A percentile compares a stretch with the other conserved stretches of the same genome.
Conservation (phyloP, 1,140 invertebrate species). For the Nylanderia fulva region DNA sequence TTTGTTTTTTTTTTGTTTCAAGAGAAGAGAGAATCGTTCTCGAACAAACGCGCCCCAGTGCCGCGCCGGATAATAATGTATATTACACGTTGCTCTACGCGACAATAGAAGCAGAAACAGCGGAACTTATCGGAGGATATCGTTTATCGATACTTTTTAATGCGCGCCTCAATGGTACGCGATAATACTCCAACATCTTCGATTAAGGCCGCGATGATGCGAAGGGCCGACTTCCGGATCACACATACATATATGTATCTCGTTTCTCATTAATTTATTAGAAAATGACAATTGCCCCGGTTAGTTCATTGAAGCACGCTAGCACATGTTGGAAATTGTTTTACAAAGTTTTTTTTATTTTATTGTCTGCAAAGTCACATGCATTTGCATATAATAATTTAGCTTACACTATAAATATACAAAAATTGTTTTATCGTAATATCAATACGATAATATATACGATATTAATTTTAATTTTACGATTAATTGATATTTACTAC, state of each 20-base stretch:
- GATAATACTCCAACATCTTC: constrained; percentile 57
- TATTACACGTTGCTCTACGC: constrained; percentile 5
- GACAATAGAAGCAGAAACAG: constrained; percentile 37
- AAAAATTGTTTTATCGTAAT: not conserved
- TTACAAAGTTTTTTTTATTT: not conserved
- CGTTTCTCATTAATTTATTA: constrained; percentile 30
- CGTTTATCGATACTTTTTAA: constrained; percentile 71
- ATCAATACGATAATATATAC: too few relatives aligned
- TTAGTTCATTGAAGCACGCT: not conserved
- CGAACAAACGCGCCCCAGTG: not conserved
- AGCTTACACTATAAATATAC: not conserved
- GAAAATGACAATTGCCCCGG: constrained; percentile 18
- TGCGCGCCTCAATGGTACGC: constrained; percentile 20
- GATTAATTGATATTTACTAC: not conserved
- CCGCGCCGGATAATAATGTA: constrained; percentile 50
- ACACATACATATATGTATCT: not conserved
- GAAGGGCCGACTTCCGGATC: not conserved
- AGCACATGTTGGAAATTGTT: not conserved
- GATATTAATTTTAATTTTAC: not conserved
- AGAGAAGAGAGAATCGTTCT: constrained; percentile 32
- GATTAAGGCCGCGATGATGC: not conserved
- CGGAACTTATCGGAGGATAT: constrained; percentile 66
- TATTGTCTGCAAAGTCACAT: not conserved
- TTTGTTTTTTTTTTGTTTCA: not conserved
- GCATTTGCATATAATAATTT: not conserved